Evolutionary conservation across 2,113 vertebrate genomes (phyloP).

Genomic region (Campylomormyrus tamandua): DNA sequence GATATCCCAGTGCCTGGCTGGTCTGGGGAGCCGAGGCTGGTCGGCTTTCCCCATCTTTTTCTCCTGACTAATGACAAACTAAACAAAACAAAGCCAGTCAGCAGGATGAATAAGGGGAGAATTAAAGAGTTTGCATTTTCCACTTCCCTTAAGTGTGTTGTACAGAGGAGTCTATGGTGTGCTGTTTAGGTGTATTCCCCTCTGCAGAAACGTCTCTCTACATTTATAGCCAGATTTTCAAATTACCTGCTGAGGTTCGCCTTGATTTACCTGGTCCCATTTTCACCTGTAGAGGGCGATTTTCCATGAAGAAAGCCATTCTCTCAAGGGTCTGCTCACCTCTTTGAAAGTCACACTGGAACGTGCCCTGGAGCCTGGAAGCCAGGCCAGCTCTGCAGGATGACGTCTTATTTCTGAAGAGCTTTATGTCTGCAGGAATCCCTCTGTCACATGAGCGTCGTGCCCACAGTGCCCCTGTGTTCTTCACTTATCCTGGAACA

Average conservation of each 20-base stretch:
- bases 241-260: neutral
- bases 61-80: neutral
- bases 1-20: neutral
- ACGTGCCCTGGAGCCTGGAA: neutral
- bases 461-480: neutral
- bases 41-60: neutral
- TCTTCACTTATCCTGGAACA: neutral
- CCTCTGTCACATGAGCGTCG: neutral
- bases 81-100: neutral
- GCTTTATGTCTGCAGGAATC: neutral
- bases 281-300: neutral
- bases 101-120: neutral
- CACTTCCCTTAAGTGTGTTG: neutral
- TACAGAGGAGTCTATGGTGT: neutral
- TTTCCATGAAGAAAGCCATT: neutral
- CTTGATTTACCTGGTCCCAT: neutral
- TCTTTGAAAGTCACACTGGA: neutral
- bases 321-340: neutral
- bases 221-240: neutral
- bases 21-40: neutral
- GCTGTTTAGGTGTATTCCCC: neutral
- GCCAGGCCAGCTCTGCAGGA: neutral
- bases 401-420: neutral
- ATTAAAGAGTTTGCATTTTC: neutral
- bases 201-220: neutral